Conservation (phyloP, 2,113 vertebrate genomes). For the Apteryx mantelli region DNA sequence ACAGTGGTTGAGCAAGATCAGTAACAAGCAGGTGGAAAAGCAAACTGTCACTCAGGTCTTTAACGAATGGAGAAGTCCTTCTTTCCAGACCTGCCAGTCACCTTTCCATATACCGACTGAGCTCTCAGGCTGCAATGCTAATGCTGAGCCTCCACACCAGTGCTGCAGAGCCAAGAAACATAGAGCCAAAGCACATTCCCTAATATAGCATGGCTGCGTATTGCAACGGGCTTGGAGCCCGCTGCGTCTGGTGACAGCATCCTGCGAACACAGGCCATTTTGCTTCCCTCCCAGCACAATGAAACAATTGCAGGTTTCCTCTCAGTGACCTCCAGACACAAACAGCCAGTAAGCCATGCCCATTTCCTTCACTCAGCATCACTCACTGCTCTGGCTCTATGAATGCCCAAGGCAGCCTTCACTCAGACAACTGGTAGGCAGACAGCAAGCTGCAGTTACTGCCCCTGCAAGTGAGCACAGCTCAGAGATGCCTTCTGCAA, state of each 20-base stretch:
- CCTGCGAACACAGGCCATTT: background rate
- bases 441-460: background rate
- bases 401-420: background rate
- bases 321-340: background rate
- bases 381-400: rapidly evolving
- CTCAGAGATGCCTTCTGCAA: background rate
- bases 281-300: background rate
- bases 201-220: rapidly evolving
- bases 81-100: background rate
- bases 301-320: background rate
- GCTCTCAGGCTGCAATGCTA: rapidly evolving
- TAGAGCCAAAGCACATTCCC: background rate
- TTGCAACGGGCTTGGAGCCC: rapidly evolving
- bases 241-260: background rate
- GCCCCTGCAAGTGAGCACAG: background rate
- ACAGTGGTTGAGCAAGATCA: background rate
- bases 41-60: background rate
- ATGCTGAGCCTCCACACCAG: background rate
- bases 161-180: background rate
- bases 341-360: background rate
- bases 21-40: background rate
- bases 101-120: background rate
- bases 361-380: background rate
- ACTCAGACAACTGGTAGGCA: background rate
- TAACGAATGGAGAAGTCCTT: background rate